Base-by-base conservation (phyloP, 2,888 invertebrate species). In the Diplazon laetatorius region DNA sequence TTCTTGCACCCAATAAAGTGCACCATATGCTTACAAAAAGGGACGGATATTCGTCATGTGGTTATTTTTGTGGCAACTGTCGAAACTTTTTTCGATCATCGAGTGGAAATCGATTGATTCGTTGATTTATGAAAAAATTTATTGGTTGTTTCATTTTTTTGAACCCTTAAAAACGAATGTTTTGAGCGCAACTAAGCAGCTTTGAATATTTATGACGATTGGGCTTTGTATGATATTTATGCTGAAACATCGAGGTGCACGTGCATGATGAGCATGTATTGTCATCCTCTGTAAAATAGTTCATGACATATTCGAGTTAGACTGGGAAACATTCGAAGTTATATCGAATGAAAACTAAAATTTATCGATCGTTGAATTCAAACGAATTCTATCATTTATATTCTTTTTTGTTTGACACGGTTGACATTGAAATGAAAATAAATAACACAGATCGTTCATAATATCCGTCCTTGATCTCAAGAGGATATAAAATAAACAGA, bases 261-360 rank as follows among this genome's bases (percentile, higher is more conserved):
- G 1, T 48, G 10, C 12, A 48, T 22, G 20, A n/a, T 22, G n/a
- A 50, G n/a, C 6, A 3, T 25, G 0, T 22, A 50, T 22, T 22
- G 25, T 25, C n/a, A n/a, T n/a, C n/a, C n/a, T n/a, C n/a, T 16
- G 16, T 1, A 12, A 48, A 75, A 62, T 46, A 75, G 71, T 70
- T 62, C 37, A 12, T 75, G 75, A 75, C 78, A 75, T 78, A 74
- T 65, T 39, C 20, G 48, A 48, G 66, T 30, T 30, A 66, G 66
- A 70, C 71, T 75, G 62, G 66, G 55, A 71, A 71, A 75, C 66
- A 55, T 71, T 63, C 55, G 52, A 66, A 44, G n/a, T n/a, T n/a
- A n/a, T n/a, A n/a, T n/a, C n/a, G n/a, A n/a, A n/a, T n/a, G n/a
- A n/a, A n/a, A n/a, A n/a, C n/a, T n/a, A n/a, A n/a, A n/a, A n/a